Percentiles rank a stretch among this genome's conserved stretches.
phyloP scores from a whole-genome alignment of 2,888 invertebrate species.

The Dynastes tityus region DNA sequence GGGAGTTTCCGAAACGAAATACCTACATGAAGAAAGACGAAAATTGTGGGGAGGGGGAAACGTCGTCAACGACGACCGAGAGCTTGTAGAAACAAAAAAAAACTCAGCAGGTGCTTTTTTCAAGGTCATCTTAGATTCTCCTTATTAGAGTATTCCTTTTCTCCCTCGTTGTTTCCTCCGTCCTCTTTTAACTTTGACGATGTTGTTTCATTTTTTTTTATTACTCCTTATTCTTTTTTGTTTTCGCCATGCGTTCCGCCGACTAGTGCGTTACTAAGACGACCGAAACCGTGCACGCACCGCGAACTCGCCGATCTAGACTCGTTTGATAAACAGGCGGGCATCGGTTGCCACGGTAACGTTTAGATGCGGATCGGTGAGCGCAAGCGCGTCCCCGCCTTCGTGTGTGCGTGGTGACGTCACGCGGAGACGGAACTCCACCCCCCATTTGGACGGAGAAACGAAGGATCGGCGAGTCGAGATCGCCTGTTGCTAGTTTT shows the following conservation, averaged over 20 bases:
- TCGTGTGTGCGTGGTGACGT: constrained; percentile 64
- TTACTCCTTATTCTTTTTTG: neutral
- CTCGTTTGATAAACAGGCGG: constrained; percentile 66
- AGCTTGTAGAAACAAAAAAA: neutral
- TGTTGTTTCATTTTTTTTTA: neutral
- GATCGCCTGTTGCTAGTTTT: constrained; percentile 71
- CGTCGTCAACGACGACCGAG: neutral
- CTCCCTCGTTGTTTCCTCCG: neutral
- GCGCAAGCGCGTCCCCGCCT: constrained; percentile 69
- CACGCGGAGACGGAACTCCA: constrained; percentile 65
- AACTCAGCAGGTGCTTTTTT: neutral
- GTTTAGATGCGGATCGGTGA: constrained; percentile 63
- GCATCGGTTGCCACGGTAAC: constrained; percentile 66
- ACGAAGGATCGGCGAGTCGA: constrained; percentile 58
- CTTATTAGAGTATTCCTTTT: neutral
- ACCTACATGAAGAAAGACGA: neutral
- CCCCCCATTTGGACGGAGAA: constrained; percentile 61
- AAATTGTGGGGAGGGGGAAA: neutral
- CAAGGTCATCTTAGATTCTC: constrained; percentile 1
- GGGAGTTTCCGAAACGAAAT: neutral
- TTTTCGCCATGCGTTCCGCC: neutral
- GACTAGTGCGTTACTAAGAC: constrained; percentile 36
- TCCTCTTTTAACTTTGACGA: neutral
- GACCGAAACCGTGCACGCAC: constrained; percentile 61
- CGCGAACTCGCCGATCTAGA: neutral